phyloP scores from a whole-genome alignment of 1,140 invertebrate species.

The Parapsyche elsis region DNA sequence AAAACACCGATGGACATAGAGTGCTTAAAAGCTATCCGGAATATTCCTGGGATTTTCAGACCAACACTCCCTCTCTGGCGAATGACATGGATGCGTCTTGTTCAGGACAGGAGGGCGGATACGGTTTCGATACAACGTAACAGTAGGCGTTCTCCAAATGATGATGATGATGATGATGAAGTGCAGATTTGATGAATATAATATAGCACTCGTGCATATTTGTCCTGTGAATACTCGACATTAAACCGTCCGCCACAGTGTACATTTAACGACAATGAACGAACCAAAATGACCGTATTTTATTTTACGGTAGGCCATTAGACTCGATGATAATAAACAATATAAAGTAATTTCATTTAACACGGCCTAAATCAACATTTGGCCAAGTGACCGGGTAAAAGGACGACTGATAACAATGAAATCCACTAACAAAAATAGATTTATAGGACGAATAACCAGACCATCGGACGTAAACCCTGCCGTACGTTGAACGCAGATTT shows the following conservation, averaged over 20 bases:
- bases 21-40: too few relatives aligned
- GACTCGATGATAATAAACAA: conserved; percentile 16
- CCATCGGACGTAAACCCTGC: neutral
- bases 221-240: neutral
- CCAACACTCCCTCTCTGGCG: too few relatives aligned
- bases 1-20: too few relatives aligned
- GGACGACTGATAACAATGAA: conserved; percentile 3
- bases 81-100: too few relatives aligned
- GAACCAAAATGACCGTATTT: neutral
- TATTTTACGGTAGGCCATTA: neutral
- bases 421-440: conserved; percentile 24
- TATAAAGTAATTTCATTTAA: conserved; percentile 19
- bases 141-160: too few relatives aligned
- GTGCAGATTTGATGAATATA: neutral
- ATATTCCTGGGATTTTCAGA: too few relatives aligned
- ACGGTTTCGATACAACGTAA: too few relatives aligned
- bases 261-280: neutral
- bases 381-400: neutral
- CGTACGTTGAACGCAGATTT: neutral
- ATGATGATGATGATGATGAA: too few relatives aligned
- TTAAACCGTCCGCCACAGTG: neutral
- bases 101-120: too few relatives aligned
- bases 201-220: neutral
- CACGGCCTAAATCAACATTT: conserved; percentile 20
- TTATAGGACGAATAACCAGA: neutral